Conservation (phyloP, 2,888 invertebrate genomes). For the Caenorhabditis sp. region DNA sequence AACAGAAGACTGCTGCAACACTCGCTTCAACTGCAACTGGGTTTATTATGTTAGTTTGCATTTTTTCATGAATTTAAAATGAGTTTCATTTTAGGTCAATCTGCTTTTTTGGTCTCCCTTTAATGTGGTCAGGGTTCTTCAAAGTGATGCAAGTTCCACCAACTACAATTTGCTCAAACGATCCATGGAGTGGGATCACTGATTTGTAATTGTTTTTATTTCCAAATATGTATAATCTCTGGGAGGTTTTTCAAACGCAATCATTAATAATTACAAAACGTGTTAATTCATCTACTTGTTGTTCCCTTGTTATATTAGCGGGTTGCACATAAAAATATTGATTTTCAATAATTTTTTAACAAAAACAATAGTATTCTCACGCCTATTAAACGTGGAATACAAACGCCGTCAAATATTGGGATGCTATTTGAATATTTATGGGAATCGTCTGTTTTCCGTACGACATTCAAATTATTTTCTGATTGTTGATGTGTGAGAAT, state of each 20-base stretch:
- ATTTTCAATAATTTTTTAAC: not conserved
- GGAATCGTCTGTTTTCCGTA: not conserved
- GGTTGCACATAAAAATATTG: conserved; percentile 4
- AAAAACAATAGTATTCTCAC: not conserved
- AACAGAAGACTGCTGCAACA: conserved; percentile 49
- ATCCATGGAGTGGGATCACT: conserved; percentile 55
- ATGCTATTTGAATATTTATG: not conserved
- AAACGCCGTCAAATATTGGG: not conserved
- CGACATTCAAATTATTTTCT: not conserved
- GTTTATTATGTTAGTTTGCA: conserved; percentile 45
- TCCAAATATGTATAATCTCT: not conserved
- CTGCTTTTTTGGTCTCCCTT: conserved; percentile 53
- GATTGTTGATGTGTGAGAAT: not conserved
- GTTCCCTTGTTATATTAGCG: not conserved
- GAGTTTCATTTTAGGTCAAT: conserved; percentile 40
- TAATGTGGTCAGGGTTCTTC: conserved; percentile 53
- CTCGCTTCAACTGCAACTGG: conserved; percentile 54
- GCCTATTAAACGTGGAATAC: not conserved
- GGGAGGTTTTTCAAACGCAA: not conserved
- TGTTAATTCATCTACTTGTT: not conserved
- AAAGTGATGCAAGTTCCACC: conserved; percentile 45
- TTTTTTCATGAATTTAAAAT: not conserved
- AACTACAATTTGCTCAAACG: conserved; percentile 36
- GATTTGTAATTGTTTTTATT: conserved; percentile 26
- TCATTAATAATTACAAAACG: not conserved